Conservation (phyloP, 2,113 vertebrate species). For the Sphaerodactylus townsendi region DNA sequence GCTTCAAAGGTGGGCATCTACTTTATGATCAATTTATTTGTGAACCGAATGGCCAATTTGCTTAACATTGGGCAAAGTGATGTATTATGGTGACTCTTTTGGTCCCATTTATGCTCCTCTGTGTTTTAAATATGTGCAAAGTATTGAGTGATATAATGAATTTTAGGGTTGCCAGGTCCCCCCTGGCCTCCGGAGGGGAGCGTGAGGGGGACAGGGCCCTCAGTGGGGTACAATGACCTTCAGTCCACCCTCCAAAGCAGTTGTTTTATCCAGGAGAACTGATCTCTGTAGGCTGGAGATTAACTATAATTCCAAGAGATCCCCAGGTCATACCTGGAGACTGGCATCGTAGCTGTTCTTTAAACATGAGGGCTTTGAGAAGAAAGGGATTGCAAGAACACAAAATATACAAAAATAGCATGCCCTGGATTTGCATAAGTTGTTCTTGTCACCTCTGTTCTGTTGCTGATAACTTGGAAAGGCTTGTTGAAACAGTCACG, state of each 20-base stretch:
- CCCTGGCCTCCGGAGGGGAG: no score
- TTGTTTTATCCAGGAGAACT: no score
- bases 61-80: background rate
- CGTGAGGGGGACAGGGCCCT: no score
- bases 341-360: background rate
- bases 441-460: background rate
- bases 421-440: background rate
- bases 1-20: background rate
- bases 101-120: background rate
- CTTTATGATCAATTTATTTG: background rate
- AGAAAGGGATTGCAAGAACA: background rate
- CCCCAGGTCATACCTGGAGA: no score
- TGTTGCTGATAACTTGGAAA: background rate
- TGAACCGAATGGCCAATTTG: background rate
- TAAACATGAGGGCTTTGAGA: background rate
- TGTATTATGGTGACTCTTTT: background rate
- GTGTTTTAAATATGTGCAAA: accelerated
- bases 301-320: no score
- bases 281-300: no score
- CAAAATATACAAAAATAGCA: background rate
- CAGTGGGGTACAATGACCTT: no score
- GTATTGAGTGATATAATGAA: background rate
- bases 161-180: no score
- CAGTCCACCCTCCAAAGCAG: no score
- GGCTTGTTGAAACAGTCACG: background rate